Evolutionary conservation across 2,888 invertebrate species (phyloP).

Genomic region (Scrobipalpa costella): DNA sequence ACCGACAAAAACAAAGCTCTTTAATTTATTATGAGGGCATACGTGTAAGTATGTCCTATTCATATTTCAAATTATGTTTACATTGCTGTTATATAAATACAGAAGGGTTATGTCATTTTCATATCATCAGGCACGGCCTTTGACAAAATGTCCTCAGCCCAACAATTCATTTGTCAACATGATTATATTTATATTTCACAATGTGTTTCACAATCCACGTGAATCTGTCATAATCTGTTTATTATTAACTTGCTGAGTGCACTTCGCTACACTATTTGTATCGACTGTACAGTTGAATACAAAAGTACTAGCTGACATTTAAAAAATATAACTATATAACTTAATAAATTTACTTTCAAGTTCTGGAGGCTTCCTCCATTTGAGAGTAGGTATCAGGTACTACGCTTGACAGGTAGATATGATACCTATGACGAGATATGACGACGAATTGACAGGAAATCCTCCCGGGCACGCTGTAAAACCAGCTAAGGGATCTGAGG

Average conservation of each 20-base stretch:
- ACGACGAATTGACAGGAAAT: no score
- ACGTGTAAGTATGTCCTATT: no score
- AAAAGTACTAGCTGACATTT: constrained; percentile 31
- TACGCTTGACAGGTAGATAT: no score
- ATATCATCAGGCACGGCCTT: not conserved
- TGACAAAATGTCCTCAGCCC: not conserved
- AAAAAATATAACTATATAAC: not conserved
- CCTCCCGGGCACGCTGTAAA: no score
- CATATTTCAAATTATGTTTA: no score
- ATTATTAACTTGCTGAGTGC: constrained; percentile 37
- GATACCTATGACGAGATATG: no score
- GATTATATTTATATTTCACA: constrained; percentile 48
- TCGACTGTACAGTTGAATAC: constrained; percentile 39
- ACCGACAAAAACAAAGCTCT: no score
- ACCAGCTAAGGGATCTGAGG: no score
- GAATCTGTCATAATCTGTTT: constrained; percentile 63
- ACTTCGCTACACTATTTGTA: constrained; percentile 38
- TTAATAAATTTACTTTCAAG: not conserved
- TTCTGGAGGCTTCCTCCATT: no score
- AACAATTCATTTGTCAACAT: constrained; percentile 36
- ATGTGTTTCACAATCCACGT: constrained; percentile 35
- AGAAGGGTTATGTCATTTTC: not conserved
- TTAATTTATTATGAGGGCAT: no score
- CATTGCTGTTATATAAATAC: no score
- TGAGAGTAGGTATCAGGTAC: no score